These are phyloP conservation scores for Zosterops japonicus DNA, from an alignment of 2,113 vertebrate genomes.

Conservation along the genomic window DNA sequence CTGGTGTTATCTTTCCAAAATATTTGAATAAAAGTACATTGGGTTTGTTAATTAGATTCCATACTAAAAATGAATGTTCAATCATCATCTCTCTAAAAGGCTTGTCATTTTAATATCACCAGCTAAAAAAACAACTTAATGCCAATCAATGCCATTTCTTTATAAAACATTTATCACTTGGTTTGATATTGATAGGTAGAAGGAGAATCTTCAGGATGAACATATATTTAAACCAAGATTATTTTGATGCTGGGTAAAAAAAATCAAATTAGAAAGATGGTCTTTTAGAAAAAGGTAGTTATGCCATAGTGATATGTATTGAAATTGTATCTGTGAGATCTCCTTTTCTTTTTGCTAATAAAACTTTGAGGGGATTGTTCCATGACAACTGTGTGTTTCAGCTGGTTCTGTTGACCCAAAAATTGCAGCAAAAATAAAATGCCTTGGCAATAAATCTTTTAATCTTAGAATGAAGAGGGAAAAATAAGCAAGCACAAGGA, in stretches of 20 bases:
- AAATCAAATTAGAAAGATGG: not conserved
- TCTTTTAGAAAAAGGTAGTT: not conserved
- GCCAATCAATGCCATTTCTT: constrained; percentile 33
- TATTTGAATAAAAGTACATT: constrained; percentile 68
- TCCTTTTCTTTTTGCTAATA: not conserved
- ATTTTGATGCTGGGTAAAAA: not conserved
- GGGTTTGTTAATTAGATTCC: constrained; percentile 69
- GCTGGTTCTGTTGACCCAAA: not conserved
- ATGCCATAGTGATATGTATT: not conserved
- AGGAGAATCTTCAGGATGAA: not conserved
- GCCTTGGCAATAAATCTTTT: not conserved
- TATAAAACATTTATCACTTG: constrained; percentile 16
- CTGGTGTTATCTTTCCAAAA: constrained; percentile 68
- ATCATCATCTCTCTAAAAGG: constrained; percentile 67
- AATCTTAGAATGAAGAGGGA: not conserved
- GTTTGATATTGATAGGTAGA: not conserved
- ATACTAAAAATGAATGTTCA: constrained; percentile 50
- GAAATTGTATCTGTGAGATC: not conserved
- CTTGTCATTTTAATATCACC: constrained; percentile 43
- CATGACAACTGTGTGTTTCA: not conserved
- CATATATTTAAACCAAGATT: not conserved
- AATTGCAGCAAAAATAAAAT: not conserved
- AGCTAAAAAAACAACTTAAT: not conserved
- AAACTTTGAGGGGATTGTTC: not conserved
- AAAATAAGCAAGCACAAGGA: not conserved